Evolutionary conservation across 2,113 vertebrate genomes (phyloP), one percentile per base, ranked within the genome.

Genomic region (Pelvicachromis taeniatus): DNA sequence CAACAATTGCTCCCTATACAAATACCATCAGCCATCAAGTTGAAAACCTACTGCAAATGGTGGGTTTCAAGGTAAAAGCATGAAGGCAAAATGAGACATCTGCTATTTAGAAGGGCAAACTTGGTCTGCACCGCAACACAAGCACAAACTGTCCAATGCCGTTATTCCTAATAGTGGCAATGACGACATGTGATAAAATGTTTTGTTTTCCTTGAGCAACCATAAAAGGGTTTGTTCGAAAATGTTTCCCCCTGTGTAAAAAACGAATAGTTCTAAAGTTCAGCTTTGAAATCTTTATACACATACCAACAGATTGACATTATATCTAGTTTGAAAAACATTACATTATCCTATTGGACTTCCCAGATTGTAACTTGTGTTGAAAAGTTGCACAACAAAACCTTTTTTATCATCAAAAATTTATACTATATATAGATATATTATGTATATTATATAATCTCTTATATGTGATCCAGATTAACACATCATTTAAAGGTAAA

Each of bases 1-100:
- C 93, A 94, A 91, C 91, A 87, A 93, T 88, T 86, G 75, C 88
- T 89, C 81, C 83, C 84, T 89, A 89, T 92, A 93, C 93, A 94
- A 94, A 91, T 90, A 92, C 79, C 80, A 87, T 91, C 87, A 89
- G 79, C 83, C 78, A 82, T 81, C 81, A 87, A 86, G 86, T 65
- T 63, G 63, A 21, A 84, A 70, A 59, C 45, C 31, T 7, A 12
- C 77, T 23, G 85, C 55, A 79, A 88, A 78, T 29, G 23, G 29
- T n/a, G 48, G 19, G 23, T 81, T 87, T 81, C 31, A 68, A 58
- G 14, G 16, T 42, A 9, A 63, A 80, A 2, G 5, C 21, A 10
- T 54, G 6, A 70, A 70, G 45, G 9, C 17, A 42, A 48, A 77
- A 77, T 10, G 4, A 11, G 33, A 52, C 33, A 17, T 53, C n/a